phyloP scores from a whole-genome alignment of 2,113 vertebrate genomes.

The Hydropotes inermis region DNA sequence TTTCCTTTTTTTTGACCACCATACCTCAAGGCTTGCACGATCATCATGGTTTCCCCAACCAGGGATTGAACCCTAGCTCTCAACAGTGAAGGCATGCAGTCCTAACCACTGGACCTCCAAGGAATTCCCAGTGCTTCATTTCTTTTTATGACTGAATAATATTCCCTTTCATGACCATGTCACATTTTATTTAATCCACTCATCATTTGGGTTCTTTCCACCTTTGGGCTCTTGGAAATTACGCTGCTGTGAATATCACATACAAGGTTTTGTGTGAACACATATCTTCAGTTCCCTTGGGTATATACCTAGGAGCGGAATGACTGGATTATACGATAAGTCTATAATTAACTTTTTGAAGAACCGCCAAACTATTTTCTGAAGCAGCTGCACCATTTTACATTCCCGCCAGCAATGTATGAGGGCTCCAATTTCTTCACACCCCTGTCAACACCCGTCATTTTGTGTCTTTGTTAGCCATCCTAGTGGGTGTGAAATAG shows the following conservation, averaged over 20 bases:
- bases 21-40: background rate
- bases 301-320: background rate
- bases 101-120: background rate
- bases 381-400: background rate
- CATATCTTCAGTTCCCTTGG: background rate
- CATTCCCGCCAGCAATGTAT: background rate
- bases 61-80: background rate
- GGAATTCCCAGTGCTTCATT: background rate
- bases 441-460: background rate
- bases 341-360: background rate
- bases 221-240: background rate
- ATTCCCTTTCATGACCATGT: background rate
- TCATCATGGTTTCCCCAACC: background rate
- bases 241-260: background rate
- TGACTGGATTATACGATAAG: background rate
- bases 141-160: background rate
- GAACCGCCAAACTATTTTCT: background rate
- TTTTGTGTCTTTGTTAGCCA: background rate
- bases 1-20: background rate
- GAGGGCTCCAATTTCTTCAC: background rate
- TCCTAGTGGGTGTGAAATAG: background rate
- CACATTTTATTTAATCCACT: background rate
- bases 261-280: background rate
- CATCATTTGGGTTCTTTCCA: background rate
- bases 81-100: background rate